Evolutionary conservation across 2,113 vertebrate species (phyloP), one percentile per base, ranked within the genome.

Genomic region (Epinephelus moara): DNA sequence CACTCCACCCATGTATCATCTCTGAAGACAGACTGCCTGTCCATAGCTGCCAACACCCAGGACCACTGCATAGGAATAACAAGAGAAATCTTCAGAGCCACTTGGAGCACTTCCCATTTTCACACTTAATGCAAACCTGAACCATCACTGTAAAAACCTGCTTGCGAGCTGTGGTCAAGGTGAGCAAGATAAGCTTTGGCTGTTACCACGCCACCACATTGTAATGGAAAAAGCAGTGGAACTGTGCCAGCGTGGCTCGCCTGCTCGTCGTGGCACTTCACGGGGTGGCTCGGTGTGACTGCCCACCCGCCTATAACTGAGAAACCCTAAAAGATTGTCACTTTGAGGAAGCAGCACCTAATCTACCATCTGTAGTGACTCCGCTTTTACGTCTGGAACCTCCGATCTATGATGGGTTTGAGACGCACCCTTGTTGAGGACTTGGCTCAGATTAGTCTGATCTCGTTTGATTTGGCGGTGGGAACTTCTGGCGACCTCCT

Each of bases 81-180:
- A 13, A 52, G 17, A 53, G 27, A 2, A 30, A 12, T 25, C 25
- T 57, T 40, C n/a, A 42, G 33, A 70, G 42, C 25, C 9, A 4
- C 30, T 53, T 37, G 47, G 50, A 57, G 37, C 63, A 3, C 52
- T 69, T 30, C 25, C 30, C 21, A 10, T 27, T 61, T 70, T 53
- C 47, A 21, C 52, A 64, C 78, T 72, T 9, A 40, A 21, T 60
- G 64, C 47, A 63, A 13, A 59, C 56, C 25, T 59, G 56, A 59
- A 59, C 56, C 56, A 27, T 27, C 13, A 10, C 23, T 59, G 25
- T 15, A 27, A 11, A 27, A 59, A 59, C 56, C n/a, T 23, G 21
- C n/a, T 56, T 23, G 10, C 55, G 10, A 23, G 21, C 55, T 56
- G 55, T n/a, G 55, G n/a, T 37, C 59, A 59, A 27, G 25, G 57